Evolutionary conservation across 2,888 invertebrate genomes (phyloP), one percentile per base, ranked within the genome.

Genomic region (Endotricha flammealis): DNA sequence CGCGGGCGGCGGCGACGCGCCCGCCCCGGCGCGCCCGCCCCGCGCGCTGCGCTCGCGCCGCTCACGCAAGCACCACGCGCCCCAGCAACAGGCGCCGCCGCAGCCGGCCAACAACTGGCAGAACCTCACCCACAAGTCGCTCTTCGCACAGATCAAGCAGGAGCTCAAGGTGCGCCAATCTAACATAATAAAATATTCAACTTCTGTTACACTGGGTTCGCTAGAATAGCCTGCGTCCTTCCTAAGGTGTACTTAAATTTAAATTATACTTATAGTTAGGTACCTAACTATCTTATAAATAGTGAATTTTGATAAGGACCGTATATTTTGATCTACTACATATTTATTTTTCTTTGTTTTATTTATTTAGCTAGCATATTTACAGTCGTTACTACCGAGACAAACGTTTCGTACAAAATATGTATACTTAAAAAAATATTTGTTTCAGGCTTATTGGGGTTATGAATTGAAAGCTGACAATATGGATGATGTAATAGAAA

Each of bases 81-180:
- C 48, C 11, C 70, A 65, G 29, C 70, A 65, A 29, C 64, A 20
- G 8, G 20, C 56, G 25, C 89, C 89, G 32, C 41, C 48, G 13
- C 66, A 68, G 29, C 64, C 58, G 31, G 4, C 14, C 12, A 30
- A 89, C 51, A 91, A 91, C 61, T 99, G 98, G 98, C 92, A 95
- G 2, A 89, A 89, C 44, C 86, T 98, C 41, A 96, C 96, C 3
- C 94, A 96, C 0, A 94, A 93, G 66, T 88, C 91, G 3, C 88
- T 99, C 29, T 99, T 98, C 95, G 87, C 91, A 49, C 96, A 96
- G 74, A 91, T 99, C 39, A 92, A 91, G 61, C 88, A 90, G 29
- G 97, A 97, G 65, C 87, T 95, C 9, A 89, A 90, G 65, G 86
- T 82, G 4, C 17, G 28, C 7, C 3, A 16, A 6, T 16, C 16